These are phyloP conservation scores for Pluvialis apricaria DNA, from an alignment of 2,113 vertebrate species.

Conservation along the genomic window DNA sequence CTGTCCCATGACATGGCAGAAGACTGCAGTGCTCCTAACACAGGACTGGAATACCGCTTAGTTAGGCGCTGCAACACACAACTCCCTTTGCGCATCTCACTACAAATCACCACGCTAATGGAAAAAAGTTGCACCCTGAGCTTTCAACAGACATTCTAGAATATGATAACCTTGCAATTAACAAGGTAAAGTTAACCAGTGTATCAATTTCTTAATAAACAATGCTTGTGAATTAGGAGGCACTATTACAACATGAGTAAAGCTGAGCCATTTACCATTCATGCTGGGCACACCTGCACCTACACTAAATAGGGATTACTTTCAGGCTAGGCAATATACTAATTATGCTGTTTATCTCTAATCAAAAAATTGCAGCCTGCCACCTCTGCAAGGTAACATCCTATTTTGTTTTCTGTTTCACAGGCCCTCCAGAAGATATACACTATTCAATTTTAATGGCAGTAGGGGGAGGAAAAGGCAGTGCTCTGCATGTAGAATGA, in stretches of 20 bases:
- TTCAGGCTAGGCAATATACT: neutral
- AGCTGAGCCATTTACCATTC: neutral
- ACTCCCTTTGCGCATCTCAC: neutral
- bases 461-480: neutral
- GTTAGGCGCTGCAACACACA: neutral
- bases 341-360: neutral
- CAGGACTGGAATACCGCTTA: neutral
- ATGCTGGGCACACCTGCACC: neutral
- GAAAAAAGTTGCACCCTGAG: neutral
- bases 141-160: neutral
- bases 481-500: neutral
- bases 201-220: neutral
- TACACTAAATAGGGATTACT: neutral
- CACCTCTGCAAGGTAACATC: neutral
- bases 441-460: neutral
- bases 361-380: neutral
- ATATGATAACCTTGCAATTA: neutral
- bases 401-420: neutral
- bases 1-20: neutral
- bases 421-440: neutral
- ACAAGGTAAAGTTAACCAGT: neutral
- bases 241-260: neutral
- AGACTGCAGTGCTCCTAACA: neutral
- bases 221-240: neutral
- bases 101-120: accelerated